phyloP scores from a whole-genome alignment of 2,888 invertebrate species.

The Mesorhabditis belari region DNA sequence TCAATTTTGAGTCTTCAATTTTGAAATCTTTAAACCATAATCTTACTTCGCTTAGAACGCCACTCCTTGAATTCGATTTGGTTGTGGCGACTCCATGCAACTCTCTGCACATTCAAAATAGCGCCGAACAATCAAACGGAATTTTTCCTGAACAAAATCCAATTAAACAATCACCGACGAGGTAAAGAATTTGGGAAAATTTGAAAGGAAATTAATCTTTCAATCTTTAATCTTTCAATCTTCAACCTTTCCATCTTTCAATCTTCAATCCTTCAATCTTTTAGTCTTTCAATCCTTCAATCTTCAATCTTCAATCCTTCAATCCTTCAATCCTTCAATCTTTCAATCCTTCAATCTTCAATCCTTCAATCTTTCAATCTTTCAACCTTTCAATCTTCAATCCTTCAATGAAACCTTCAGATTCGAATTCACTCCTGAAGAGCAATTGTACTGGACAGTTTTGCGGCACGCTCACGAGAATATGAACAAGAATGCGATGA shows the following conservation, averaged over 20 bases:
- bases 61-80: conserved; percentile 86
- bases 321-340: background rate
- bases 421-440: conserved; percentile 72
- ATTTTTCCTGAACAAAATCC: conserved; percentile 14
- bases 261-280: background rate
- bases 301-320: background rate
- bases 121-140: conserved; percentile 9
- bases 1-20: too few species aligned
- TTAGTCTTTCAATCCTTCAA: background rate
- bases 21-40: too few species aligned
- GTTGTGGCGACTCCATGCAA: conserved; percentile 90
- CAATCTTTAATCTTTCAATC: too few species aligned
- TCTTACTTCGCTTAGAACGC: conserved; percentile 70
- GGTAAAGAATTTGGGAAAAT: conserved; percentile 6
- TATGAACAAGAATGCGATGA: conserved; percentile 22
- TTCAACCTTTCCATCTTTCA: too few species aligned
- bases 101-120: conserved; percentile 61
- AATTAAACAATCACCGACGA: conserved; percentile 40
- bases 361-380: too few species aligned
- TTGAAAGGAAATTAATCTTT: background rate
- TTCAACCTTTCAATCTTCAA: too few species aligned
- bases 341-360: too few species aligned
- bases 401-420: too few species aligned
- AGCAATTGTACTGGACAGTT: conserved; percentile 71
- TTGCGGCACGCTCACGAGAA: conserved; percentile 43